Evolutionary conservation across 2,113 vertebrate genomes (phyloP).

Genomic region (Pungitius pungitius): DNA sequence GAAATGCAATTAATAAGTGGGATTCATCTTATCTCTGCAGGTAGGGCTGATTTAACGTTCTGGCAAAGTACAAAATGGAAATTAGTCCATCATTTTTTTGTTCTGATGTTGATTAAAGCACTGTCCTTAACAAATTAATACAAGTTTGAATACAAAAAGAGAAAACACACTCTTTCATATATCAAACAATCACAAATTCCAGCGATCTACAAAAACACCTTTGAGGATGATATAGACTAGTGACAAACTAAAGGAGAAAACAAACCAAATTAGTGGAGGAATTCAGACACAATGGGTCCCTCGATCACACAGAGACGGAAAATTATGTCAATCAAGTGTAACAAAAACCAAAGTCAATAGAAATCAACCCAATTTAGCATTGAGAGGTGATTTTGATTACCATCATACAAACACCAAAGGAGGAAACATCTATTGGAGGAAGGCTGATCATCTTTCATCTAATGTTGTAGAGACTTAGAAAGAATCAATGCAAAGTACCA

Average conservation of each 20-base stretch:
- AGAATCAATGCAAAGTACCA: neutral
- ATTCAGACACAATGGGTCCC: neutral
- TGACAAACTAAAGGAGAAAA: neutral
- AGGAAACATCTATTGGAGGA: neutral
- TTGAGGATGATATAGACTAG: neutral
- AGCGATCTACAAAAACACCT: neutral
- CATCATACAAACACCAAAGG: neutral
- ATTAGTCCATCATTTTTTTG: neutral
- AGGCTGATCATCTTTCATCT: neutral
- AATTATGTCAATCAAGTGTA: neutral
- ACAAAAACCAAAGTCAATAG: neutral
- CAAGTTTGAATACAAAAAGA: neutral
- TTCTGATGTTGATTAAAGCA: slow-evolving; percentile 19
- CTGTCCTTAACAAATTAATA: slow-evolving; percentile 1
- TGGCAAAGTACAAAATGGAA: slow-evolving; percentile 1
- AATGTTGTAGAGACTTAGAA: neutral
- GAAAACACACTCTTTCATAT: neutral
- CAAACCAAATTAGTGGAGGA: neutral
- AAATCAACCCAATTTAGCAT: neutral
- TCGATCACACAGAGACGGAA: neutral
- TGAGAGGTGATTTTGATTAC: neutral
- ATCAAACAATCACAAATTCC: neutral
- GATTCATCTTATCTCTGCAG: slow-evolving; percentile 6
- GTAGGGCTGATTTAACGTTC: slow-evolving; percentile 13
- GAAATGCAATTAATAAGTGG: slow-evolving; percentile 16